phyloP scores from a whole-genome alignment of 2,888 invertebrate genomes.

The Eupithecia dodoneata region DNA sequence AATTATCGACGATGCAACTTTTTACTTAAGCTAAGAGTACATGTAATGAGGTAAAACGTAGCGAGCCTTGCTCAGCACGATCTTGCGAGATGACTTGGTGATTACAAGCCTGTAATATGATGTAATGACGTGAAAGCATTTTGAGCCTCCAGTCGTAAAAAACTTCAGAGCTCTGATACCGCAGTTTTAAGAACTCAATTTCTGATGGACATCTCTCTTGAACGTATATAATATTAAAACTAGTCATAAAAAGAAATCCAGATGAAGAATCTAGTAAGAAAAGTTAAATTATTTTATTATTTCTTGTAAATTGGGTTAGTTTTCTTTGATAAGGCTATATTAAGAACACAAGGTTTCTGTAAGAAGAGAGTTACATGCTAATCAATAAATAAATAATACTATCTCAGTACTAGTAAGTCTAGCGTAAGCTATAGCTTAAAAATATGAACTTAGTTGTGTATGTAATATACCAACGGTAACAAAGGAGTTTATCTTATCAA shows the following conservation, averaged over 20 bases:
- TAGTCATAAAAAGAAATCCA: not conserved
- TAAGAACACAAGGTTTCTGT: not conserved
- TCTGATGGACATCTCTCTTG: constrained; percentile 30
- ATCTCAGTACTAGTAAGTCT: no score
- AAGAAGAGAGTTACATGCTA: no score
- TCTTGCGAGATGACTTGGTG: constrained; percentile 52
- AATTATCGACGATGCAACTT: not conserved
- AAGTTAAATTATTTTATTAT: not conserved
- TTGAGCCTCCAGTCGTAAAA: constrained; percentile 50
- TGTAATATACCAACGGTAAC: constrained; percentile 38
- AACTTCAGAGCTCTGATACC: constrained; percentile 43
- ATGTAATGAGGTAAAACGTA: constrained; percentile 48
- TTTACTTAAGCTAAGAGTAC: constrained; percentile 35
- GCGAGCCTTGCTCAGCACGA: constrained; percentile 55
- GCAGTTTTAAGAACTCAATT: constrained; percentile 47
- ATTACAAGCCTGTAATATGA: constrained; percentile 57
- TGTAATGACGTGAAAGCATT: constrained; percentile 64
- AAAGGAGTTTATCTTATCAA: constrained; percentile 60
- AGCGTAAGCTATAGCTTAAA: not conserved
- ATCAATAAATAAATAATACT: no score
- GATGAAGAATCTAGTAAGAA: not conserved
- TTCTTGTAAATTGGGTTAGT: not conserved
- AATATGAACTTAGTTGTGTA: not conserved
- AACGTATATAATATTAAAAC: constrained; percentile 28
- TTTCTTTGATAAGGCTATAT: not conserved